Conservation (phyloP, 2,797 vertebrate genomes). For the Pipistrellus pipistrellus region DNA sequence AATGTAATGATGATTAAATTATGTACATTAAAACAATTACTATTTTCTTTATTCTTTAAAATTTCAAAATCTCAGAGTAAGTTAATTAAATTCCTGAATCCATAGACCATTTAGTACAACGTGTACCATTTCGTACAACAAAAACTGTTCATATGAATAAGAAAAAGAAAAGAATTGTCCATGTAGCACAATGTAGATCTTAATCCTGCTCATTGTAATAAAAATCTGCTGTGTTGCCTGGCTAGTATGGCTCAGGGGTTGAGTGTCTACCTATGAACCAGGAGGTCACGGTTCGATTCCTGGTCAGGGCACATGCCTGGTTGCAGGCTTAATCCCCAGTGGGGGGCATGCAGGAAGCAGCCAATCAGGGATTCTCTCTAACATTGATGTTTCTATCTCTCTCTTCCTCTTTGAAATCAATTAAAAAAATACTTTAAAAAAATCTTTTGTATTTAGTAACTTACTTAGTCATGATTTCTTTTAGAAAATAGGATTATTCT, state of each 20-base stretch:
- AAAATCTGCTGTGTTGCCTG: neutral
- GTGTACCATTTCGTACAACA: neutral
- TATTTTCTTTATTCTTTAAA: constrained; percentile 45
- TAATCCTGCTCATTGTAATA: neutral
- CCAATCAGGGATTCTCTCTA: too few species aligned
- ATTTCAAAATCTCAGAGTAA: constrained; percentile 61
- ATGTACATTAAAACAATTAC: constrained; percentile 43
- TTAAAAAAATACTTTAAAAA: too few species aligned
- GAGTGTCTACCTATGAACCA: too few species aligned
- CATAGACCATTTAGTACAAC: neutral
- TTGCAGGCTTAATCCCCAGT: too few species aligned
- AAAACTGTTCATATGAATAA: neutral
- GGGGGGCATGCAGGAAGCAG: too few species aligned
- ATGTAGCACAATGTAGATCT: neutral
- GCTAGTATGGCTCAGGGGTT: too few species aligned
- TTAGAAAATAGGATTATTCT: neutral
- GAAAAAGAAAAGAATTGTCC: constrained; percentile 9
- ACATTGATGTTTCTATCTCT: too few species aligned
- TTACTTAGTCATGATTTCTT: constrained; percentile 30
- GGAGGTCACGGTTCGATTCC: too few species aligned
- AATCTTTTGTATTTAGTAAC: neutral
- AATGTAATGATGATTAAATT: constrained; percentile 17
- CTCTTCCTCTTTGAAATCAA: too few species aligned
- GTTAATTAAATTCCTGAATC: constrained; percentile 26
- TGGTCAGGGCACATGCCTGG: too few species aligned